Evolutionary conservation across 1,140 invertebrate species (phyloP), one percentile per base, ranked within the genome.

Genomic region (Ladona fulva): DNA sequence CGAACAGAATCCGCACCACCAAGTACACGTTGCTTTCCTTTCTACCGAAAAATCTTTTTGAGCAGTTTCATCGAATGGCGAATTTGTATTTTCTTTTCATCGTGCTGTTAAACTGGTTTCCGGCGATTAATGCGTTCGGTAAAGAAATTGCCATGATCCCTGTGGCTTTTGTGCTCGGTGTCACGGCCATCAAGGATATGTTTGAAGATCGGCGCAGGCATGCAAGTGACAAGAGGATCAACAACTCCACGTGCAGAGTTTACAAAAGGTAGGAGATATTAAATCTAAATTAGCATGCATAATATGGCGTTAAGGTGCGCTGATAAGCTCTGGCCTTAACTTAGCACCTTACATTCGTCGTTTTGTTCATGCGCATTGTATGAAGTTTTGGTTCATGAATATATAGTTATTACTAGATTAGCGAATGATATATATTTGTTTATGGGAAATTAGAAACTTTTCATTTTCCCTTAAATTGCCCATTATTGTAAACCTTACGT

Each of bases 11-110:
- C 83, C 90, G 94, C 82, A 99, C 97, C 83, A 98, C 97, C 5
- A 99, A 99, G 87, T 99, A 99, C 85, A 97, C 95, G 8, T 82
- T 95, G 42, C 86, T 98, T 42, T 97, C 94, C 82, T 99, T 99
- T 86, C 87, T 99, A 81, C 97, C 97, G 14, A 96, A 97, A 84
- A 99, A 99, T 87, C 86, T 99, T 25, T 91, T 99, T 84, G 97
- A 99, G 87, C 97, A 99, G 86, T 99, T 99, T 87, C 96, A 97
- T 86, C 91, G 96, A 37, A 95, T 98, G 83, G 97, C 97, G 59
- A 99, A 99, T 89, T 88, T 99, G 79, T 99, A 99, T 87, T 99
- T 99, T 87, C 93, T 99, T 82, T 95, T 97, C 83, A 98, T 99
- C 82, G 95, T 98, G 77, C 87, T 98, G 79, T 88, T 97, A 74